Percentiles rank a stretch among this genome's conserved stretches.
Evolutionary conservation across 2,797 vertebrate genomes (phyloP).

Genomic region (Ctenopoma multispine): DNA sequence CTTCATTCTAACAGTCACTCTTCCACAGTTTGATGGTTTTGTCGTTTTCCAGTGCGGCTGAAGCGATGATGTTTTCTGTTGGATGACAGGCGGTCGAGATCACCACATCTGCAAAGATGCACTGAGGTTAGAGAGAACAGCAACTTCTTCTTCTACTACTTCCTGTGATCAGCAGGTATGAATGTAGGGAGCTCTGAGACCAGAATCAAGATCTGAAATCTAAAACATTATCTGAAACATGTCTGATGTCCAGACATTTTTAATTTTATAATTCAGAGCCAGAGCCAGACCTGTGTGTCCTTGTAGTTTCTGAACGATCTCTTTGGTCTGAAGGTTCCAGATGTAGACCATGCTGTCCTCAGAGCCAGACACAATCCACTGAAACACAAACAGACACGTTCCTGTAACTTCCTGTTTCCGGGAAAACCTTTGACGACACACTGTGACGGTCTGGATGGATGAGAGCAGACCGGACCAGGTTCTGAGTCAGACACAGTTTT

Average conservation of each 20-base stretch:
- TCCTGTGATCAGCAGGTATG: neutral
- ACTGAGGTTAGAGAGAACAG: neutral
- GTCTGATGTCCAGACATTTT: too few relatives aligned
- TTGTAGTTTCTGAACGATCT: slow-evolving; percentile 91
- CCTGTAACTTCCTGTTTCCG: too few relatives aligned
- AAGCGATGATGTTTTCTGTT: slow-evolving; percentile 94
- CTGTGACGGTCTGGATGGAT: too few relatives aligned
- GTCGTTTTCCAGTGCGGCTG: slow-evolving; percentile 94
- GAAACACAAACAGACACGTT: slow-evolving; percentile 1
- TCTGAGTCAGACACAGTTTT: too few relatives aligned
- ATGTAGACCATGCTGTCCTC: slow-evolving; percentile 91
- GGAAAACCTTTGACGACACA: too few relatives aligned
- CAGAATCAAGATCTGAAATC: neutral
- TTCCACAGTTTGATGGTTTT: slow-evolving; percentile 97
- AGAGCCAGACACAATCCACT: slow-evolving; percentile 92
- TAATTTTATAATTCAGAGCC: too few relatives aligned
- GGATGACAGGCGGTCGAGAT: slow-evolving; percentile 95
- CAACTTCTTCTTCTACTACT: neutral
- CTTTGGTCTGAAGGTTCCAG: slow-evolving; percentile 92
- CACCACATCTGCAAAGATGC: slow-evolving; percentile 86
- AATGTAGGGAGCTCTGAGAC: neutral
- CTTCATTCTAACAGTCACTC: slow-evolving; percentile 89
- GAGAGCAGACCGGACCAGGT: too few relatives aligned
- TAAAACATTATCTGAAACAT: neutral
- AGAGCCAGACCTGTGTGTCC: slow-evolving; percentile 87